Conservation (phyloP, 1,140 invertebrate species). For the Drosophila virilis region DNA sequence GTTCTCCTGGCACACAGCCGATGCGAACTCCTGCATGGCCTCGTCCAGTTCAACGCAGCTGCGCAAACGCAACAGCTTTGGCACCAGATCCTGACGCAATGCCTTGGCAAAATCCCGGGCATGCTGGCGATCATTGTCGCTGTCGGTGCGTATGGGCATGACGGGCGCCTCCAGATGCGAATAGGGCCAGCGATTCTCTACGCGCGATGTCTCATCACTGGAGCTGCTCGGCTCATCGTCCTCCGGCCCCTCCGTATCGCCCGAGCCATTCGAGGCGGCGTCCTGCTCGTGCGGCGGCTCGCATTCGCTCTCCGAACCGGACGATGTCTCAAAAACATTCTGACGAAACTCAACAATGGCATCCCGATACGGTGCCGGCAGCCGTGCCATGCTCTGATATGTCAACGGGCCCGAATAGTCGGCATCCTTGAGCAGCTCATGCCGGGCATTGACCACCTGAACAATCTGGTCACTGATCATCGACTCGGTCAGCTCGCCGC, state of each 20-base stretch:
- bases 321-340: slow-evolving; percentile 86
- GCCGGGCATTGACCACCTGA: slow-evolving; percentile 89
- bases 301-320: slow-evolving; percentile 85
- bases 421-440: slow-evolving; percentile 90
- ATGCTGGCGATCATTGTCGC: slow-evolving; percentile 82
- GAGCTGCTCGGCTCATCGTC: slow-evolving; percentile 84
- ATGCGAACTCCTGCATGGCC: slow-evolving; percentile 95
- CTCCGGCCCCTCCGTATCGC: slow-evolving; percentile 90
- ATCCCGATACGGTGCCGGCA: slow-evolving; percentile 90
- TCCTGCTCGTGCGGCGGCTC: slow-evolving; percentile 85
- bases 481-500: slow-evolving; percentile 88
- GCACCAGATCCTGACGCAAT: slow-evolving; percentile 87
- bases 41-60: slow-evolving; percentile 90
- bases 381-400: slow-evolving; percentile 92
- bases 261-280: slow-evolving; percentile 87
- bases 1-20: slow-evolving; percentile 95
- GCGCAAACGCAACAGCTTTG: slow-evolving; percentile 87
- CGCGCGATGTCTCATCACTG: slow-evolving; percentile 78
- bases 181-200: slow-evolving; percentile 83
- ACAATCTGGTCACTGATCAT: slow-evolving; percentile 85
- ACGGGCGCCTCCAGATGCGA: slow-evolving; percentile 80
- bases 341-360: slow-evolving; percentile 86
- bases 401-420: slow-evolving; percentile 93
- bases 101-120: slow-evolving; percentile 79
- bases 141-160: slow-evolving; percentile 76